Conservation (phyloP, 2,888 invertebrate species). For the Hirudinaria manillensis region DNA sequence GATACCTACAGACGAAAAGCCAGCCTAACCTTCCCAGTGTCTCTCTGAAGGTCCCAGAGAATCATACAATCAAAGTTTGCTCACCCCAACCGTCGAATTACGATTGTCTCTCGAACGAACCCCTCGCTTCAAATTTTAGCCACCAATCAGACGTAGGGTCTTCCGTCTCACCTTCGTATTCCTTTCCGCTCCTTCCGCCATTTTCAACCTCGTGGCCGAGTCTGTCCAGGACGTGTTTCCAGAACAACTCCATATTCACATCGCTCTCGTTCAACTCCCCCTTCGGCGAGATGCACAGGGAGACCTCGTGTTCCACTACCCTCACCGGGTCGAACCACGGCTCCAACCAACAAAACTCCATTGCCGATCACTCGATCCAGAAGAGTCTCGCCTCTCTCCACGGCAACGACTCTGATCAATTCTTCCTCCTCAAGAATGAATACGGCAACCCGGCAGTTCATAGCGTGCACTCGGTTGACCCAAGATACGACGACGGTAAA, state of each 20-base stretch:
- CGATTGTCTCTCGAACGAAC: neutral
- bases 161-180: neutral
- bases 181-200: slow-evolving; percentile 22
- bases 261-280: slow-evolving; percentile 1
- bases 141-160: neutral
- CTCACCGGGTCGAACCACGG: neutral
- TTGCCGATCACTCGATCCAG: neutral
- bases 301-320: neutral
- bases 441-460: neutral
- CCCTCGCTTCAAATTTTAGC: neutral
- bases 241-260: slow-evolving; percentile 12
- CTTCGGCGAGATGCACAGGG: neutral
- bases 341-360: neutral
- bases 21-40: neutral
- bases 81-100: neutral
- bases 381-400: neutral
- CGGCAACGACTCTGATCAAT: neutral
- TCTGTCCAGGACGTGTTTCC: neutral
- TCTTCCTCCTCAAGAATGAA: slow-evolving; percentile 10
- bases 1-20: neutral
- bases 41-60: neutral
- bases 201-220: slow-evolving; percentile 29
- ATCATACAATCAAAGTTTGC: neutral
- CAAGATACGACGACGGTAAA: neutral
- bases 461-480: neutral